phyloP scores from a whole-genome alignment of 2,888 invertebrate genomes.

The Copidosoma aretas region DNA sequence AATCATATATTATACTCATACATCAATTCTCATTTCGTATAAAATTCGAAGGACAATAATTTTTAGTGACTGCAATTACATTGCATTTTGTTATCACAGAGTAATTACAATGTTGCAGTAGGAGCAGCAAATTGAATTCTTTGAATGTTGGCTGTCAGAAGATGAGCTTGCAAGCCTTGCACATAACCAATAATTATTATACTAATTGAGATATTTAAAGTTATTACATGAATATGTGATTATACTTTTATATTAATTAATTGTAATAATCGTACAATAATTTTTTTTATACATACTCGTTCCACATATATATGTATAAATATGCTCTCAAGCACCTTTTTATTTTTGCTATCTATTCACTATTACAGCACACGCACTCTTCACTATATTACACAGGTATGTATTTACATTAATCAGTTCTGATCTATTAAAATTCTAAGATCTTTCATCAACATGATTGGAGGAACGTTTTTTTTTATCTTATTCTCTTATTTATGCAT shows the following conservation, averaged over 20 bases:
- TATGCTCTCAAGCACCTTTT: conserved; percentile 21
- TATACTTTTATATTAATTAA: too few relatives aligned
- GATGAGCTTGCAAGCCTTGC: too few relatives aligned
- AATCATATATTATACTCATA: not conserved
- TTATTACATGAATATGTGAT: too few relatives aligned
- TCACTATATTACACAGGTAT: conserved; percentile 58
- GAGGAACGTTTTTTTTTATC: conserved; percentile 36
- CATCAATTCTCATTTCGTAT: conserved; percentile 15
- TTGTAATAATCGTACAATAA: not conserved
- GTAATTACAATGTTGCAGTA: conserved; percentile 36
- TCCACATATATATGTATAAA: not conserved
- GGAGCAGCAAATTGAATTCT: conserved; percentile 17
- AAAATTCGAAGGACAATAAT: conserved; percentile 25
- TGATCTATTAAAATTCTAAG: too few relatives aligned
- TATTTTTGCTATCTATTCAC: conserved; percentile 37
- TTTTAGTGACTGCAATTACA: conserved; percentile 40
- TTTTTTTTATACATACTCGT: conserved; percentile 7
- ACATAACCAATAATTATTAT: too few relatives aligned
- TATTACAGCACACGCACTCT: conserved; percentile 47
- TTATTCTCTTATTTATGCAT: conserved; percentile 32
- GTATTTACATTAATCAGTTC: conserved; percentile 52
- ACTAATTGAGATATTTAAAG: too few relatives aligned
- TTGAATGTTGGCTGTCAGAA: too few relatives aligned
- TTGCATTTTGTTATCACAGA: conserved; percentile 41
- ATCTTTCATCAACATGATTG: too few relatives aligned